A percentile compares a stretch with the other conserved stretches of the same genome.
phyloP scores from a whole-genome alignment of 2,888 invertebrate genomes.

The Eupsilia transversa region DNA sequence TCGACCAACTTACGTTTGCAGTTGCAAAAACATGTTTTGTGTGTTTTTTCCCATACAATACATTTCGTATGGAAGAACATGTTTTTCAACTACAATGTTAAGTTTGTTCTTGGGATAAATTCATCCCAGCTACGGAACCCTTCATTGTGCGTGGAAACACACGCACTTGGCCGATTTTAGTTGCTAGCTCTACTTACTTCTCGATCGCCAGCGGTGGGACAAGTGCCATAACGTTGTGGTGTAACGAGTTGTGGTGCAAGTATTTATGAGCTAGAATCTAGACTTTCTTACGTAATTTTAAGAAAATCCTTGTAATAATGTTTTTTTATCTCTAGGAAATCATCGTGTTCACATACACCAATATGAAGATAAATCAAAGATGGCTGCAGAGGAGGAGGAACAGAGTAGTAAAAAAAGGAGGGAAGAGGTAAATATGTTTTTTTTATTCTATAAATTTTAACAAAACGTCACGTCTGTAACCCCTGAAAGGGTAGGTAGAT shows the following conservation, averaged over 20 bases:
- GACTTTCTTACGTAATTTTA: not conserved
- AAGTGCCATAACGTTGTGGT: not conserved
- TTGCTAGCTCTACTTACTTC: too few relatives aligned
- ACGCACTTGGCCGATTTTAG: too few relatives aligned
- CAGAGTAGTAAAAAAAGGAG: constrained; percentile 77
- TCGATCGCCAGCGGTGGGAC: too few relatives aligned
- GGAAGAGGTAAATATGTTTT: constrained; percentile 77
- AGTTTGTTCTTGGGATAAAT: too few relatives aligned
- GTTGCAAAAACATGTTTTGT: too few relatives aligned
- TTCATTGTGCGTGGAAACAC: too few relatives aligned
- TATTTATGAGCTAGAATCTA: not conserved
- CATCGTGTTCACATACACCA: constrained; percentile 85
- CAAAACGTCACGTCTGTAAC: not conserved
- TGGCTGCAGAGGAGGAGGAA: constrained; percentile 81
- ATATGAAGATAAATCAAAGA: constrained; percentile 85
- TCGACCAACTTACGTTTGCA: too few relatives aligned
- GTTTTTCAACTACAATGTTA: too few relatives aligned
- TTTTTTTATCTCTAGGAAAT: constrained; percentile 76
- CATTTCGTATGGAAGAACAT: too few relatives aligned
- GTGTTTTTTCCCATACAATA: too few relatives aligned
- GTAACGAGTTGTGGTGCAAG: not conserved
- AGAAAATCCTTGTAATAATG: not conserved
- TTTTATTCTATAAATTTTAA: not conserved
- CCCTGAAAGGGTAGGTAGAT: not conserved
- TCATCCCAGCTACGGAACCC: too few relatives aligned